Base-by-base conservation (phyloP, 2,113 vertebrate species). In the Entomyzon cyanotis region DNA sequence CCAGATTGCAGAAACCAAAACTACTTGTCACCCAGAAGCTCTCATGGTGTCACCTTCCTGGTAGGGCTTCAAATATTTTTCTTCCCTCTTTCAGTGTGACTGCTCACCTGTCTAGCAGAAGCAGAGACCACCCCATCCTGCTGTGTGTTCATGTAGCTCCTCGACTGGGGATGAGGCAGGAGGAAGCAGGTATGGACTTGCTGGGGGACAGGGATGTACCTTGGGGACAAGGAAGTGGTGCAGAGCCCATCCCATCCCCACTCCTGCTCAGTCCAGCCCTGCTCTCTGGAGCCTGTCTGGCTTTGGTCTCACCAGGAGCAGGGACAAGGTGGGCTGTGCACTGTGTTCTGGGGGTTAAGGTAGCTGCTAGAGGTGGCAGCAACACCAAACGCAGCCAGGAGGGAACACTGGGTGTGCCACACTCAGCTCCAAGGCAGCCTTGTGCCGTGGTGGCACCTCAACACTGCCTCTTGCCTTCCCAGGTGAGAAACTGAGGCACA, bases 161-260 rank as follows among this genome's bases (percentile, higher is more conserved):
- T 17, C 4, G 44, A 8, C 47, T 31, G 49, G 2, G 6, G 30
- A 23, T 11, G 1, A 28, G 63, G 63, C 67, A 30, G 78, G 42
- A 70, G 79, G 31, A 56, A 35, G 39, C 11, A 10, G 53, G 27
- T 2, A 7, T 12, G 41, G 49, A 23, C 37, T 42, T 60, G 50
- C 44, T 67, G 60, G 18, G 39, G 37, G 19, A 39, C 7, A 0
- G 3, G 46, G n/a, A 16, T 75, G 22, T 1, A 2, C 13, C n/a
- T 0, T 8, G 13, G 50, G 37, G 50, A 50, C 6, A 5, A 13
- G 50, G 0, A 0, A 11, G 42, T 2, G 2, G 11, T 68, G 59
- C 56, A 87, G 56, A 75, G 12, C 15, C 47, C 52, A 22, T 9
- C 37, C 58, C 0, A 0, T 56, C 31, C n/a, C 62, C 2, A 1